A percentile compares a stretch with the other conserved stretches of the same genome.
phyloP scores from a whole-genome alignment of 2,113 vertebrate genomes.

The Paradisaea rubra region DNA sequence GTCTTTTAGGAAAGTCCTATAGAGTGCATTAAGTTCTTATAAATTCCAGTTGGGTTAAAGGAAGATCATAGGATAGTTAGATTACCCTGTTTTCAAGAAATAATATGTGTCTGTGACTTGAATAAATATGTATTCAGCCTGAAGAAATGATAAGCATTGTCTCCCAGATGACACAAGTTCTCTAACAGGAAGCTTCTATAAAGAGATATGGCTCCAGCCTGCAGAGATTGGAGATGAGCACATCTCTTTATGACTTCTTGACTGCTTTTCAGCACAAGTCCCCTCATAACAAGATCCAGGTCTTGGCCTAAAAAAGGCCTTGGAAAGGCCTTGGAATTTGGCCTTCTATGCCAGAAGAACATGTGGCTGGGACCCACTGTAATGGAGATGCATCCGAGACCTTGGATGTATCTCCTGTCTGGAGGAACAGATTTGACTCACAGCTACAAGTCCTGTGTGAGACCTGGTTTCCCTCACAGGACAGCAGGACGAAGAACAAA shows the following conservation, averaged over 20 bases:
- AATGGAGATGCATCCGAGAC: neutral
- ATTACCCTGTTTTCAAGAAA: neutral
- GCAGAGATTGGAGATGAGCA: neutral
- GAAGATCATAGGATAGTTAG: neutral
- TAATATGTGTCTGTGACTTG: neutral
- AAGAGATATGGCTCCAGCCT: neutral
- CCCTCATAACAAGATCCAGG: neutral
- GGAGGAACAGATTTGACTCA: neutral
- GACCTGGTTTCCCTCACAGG: neutral
- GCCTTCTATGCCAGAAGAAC: neutral
- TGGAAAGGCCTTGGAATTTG: neutral
- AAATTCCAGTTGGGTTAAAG: neutral
- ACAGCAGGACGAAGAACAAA: neutral
- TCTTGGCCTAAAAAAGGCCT: neutral
- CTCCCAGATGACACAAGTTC: neutral
- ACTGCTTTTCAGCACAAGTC: neutral
- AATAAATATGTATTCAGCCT: neutral
- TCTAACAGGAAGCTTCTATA: neutral
- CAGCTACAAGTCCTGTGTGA: neutral
- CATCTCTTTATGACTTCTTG: neutral
- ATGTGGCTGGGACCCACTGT: neutral
- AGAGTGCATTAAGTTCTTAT: neutral
- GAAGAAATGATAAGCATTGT: neutral
- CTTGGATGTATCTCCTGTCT: neutral
- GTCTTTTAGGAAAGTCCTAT: neutral